These are phyloP conservation scores for Microhierax caerulescens DNA, from an alignment of 2,797 vertebrate species.

Conservation along the genomic window DNA sequence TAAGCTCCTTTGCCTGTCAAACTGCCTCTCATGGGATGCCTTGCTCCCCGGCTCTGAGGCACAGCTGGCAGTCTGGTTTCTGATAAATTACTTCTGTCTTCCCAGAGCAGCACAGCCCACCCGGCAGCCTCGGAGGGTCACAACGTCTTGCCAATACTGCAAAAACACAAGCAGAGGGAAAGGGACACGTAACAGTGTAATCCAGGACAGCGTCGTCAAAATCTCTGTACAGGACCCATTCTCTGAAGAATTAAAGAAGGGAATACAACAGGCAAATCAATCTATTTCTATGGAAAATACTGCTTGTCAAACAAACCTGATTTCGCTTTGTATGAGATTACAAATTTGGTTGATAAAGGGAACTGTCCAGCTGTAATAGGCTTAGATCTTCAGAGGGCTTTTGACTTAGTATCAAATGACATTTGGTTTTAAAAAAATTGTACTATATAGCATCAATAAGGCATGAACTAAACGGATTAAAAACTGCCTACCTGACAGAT, in stretches of 20 bases:
- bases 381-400: background rate
- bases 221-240: background rate
- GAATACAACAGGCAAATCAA: background rate
- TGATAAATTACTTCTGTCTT: background rate
- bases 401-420: slow-evolving; percentile 16
- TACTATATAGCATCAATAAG: background rate
- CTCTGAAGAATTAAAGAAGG: background rate
- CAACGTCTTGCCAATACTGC: background rate
- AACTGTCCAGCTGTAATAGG: slow-evolving; percentile 32
- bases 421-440: background rate
- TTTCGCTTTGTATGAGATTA: slow-evolving; percentile 35
- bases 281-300: background rate
- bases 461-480: background rate
- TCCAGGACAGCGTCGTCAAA: background rate
- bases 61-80: background rate
- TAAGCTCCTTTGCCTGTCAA: background rate
- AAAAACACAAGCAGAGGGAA: background rate
- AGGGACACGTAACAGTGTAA: background rate
- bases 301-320: slow-evolving; percentile 36
- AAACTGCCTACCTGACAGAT: background rate
- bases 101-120: background rate
- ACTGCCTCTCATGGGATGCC: background rate
- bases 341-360: slow-evolving; percentile 39
- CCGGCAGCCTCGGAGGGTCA: background rate
- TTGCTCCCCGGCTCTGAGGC: background rate